Conservation (phyloP, 2,888 invertebrate species). For the Laothoe populi region DNA sequence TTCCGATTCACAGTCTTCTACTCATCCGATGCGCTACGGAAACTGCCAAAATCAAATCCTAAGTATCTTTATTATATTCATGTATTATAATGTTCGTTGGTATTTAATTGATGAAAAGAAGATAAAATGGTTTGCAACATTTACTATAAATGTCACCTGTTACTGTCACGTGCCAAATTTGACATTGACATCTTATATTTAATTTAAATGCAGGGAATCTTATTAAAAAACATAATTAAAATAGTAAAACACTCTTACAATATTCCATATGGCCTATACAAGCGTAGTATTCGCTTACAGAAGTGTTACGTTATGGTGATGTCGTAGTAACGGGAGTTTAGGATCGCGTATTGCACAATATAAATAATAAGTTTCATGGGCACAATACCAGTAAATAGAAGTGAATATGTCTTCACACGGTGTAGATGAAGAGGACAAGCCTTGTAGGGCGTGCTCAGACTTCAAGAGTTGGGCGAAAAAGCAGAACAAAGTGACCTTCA, state of each 20-base stretch:
- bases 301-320: background rate
- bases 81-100: too few relatives aligned
- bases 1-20: too few relatives aligned
- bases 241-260: background rate
- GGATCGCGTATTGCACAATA: slow-evolving; percentile 53
- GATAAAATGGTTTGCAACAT: slow-evolving; percentile 4
- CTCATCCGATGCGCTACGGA: too few relatives aligned
- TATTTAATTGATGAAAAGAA: too few relatives aligned
- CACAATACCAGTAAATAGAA: slow-evolving; percentile 37
- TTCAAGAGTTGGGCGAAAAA: slow-evolving; percentile 89
- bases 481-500: slow-evolving; percentile 71
- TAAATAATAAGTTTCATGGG: slow-evolving; percentile 46
- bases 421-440: slow-evolving; percentile 77
- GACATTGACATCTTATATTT: background rate
- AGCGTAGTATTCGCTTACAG: background rate
- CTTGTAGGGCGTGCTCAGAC: slow-evolving; percentile 89
- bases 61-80: too few relatives aligned
- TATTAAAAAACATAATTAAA: background rate
- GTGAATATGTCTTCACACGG: slow-evolving; percentile 64
- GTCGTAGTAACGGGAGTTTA: background rate
- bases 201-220: background rate
- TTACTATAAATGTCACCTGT: slow-evolving; percentile 31
- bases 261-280: background rate
- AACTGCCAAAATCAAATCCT: too few relatives aligned
- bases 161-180: slow-evolving; percentile 28